Evolutionary conservation across 2,113 vertebrate genomes (phyloP).

Genomic region (Leuciscus idus): DNA sequence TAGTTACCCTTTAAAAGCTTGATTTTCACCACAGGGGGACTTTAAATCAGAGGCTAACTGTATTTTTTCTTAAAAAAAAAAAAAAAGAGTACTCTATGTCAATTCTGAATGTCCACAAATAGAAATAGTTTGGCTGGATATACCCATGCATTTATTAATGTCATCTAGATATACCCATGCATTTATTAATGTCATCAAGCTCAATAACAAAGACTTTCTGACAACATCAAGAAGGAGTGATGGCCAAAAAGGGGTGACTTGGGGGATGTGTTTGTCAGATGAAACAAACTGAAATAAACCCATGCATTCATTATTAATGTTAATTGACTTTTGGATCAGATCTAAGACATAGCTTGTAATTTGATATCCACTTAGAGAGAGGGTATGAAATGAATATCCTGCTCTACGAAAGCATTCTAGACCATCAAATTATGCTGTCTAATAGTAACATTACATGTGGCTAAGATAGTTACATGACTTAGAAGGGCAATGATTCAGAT

Average conservation of each 20-base stretch:
- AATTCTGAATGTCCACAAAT: too few species aligned
- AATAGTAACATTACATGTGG: not conserved
- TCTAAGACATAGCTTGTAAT: conserved; percentile 75
- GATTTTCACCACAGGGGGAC: too few species aligned
- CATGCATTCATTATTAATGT: conserved; percentile 79
- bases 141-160: too few species aligned
- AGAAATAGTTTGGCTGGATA: too few species aligned
- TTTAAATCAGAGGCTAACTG: too few species aligned
- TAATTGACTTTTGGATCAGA: conserved; percentile 76
- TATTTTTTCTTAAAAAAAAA: not conserved
- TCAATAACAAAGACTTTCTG: not conserved
- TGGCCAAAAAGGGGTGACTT: conserved; percentile 1
- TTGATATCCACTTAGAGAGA: conserved; percentile 67
- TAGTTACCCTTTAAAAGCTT: too few species aligned
- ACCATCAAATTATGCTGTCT: not conserved
- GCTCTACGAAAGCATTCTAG: conserved; percentile 24
- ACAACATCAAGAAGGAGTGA: not conserved
- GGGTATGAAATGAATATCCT: conserved; percentile 56
- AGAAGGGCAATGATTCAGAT: not conserved
- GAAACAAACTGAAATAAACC: conserved; percentile 50
- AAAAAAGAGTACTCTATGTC: too few species aligned
- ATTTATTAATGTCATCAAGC: too few species aligned
- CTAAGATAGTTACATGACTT: not conserved
- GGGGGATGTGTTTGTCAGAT: conserved; percentile 40
- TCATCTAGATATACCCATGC: too few species aligned